Evolutionary conservation across 1,140 invertebrate genomes (phyloP), one percentile per base, ranked within the genome.

Genomic region (Phocides pigmalion): DNA sequence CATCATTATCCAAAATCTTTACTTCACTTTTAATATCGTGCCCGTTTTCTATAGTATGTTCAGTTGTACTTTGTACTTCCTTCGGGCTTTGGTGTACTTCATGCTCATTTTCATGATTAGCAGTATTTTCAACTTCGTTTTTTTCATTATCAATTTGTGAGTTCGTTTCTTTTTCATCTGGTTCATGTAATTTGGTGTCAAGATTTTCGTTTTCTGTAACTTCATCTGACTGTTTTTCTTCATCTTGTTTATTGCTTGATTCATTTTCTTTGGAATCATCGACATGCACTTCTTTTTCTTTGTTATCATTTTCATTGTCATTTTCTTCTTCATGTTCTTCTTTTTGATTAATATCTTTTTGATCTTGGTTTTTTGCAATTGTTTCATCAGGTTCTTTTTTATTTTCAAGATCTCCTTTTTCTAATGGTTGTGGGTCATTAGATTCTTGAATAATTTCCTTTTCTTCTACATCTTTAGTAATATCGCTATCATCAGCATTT

Each of bases 381-480:
- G 22, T 9, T 32, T 58, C 11, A 9, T 6, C 11, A 32, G 25
- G 5, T 3, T 35, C 15, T 15, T 46, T 9, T 32, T 19, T 35
- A 0, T 35, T 44, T 35, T 46, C 15, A 16, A 9, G 6, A 15
- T 35, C n/a, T 19, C 15, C 12, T 47, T 35, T 11, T 47, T 47
- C 12, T 61, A 5, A 16, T 22, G 4, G 1, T 20, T 14, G 25
- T 37, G 17, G 11, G 12, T 49, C 5, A 42, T 46, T 32, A 11
- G 50, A 16, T 41, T 68, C 53, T 46, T 74, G 61, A 25, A 39
- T 37, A 49, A 75, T 64, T 47, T 64, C 47, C 16, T 65, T 42
- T 32, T 16, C 16, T 41, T 50, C 41, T n/a, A 28, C 16, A 16
- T 49, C 20, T 17, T 68, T 61, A 14, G 35, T 51, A 49, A 50